phyloP scores from a whole-genome alignment of 1,140 invertebrate genomes.

The Cherax destructor region DNA sequence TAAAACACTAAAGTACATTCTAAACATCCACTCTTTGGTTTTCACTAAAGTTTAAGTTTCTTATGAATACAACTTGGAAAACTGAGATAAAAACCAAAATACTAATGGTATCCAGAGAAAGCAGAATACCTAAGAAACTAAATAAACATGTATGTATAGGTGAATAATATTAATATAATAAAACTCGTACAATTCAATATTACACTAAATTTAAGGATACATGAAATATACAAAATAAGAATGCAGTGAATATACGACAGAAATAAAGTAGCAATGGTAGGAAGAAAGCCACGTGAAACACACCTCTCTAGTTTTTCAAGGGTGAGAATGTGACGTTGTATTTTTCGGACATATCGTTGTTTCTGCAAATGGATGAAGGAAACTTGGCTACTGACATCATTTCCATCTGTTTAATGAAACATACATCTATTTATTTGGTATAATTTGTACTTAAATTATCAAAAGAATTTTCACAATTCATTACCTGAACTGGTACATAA shows the following conservation, averaged over 20 bases:
- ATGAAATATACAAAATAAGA: not conserved
- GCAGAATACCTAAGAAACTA: no score
- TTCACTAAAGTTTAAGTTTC: no score
- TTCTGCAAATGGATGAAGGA: constrained; percentile 58
- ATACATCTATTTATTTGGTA: not conserved
- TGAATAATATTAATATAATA: no score
- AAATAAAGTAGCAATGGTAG: not conserved
- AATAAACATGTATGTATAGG: no score
- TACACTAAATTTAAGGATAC: not conserved
- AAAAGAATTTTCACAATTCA: no score
- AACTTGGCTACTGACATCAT: constrained; percentile 47
- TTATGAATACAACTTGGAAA: not conserved
- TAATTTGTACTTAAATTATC: not conserved
- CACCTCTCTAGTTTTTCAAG: constrained; percentile 58
- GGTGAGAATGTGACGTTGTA: constrained; percentile 51
- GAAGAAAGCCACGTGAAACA: not conserved
- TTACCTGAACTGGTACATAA: no score
- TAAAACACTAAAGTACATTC: no score
- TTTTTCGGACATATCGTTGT: constrained; percentile 55
- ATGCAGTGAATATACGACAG: not conserved
- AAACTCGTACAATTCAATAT: not conserved
- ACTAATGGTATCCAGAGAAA: no score
- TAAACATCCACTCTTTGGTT: no score
- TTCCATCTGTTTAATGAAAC: constrained; percentile 24
- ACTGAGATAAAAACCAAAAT: not conserved